These are phyloP conservation scores for Dryomyza anilis DNA, from an alignment of 2,888 invertebrate species.

Conservation along the genomic window DNA sequence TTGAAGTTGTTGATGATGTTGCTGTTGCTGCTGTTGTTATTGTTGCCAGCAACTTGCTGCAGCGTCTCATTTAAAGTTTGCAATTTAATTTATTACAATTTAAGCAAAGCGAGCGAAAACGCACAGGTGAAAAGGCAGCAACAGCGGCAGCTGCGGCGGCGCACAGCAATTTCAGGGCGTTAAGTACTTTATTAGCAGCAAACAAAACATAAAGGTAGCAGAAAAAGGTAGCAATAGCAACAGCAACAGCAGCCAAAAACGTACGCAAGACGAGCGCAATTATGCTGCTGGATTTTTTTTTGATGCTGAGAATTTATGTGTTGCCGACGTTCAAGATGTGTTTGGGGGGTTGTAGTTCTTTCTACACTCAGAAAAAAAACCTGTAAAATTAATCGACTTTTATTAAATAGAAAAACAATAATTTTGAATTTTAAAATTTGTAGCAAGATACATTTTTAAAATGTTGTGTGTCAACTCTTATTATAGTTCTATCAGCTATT, in stretches of 20 bases:
- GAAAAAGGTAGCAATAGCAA: background rate
- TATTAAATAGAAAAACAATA: no score
- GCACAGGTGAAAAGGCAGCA: background rate
- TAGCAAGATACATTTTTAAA: no score
- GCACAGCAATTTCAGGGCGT: conserved; percentile 17
- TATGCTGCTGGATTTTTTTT: background rate
- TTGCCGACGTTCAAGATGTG: conserved; percentile 23
- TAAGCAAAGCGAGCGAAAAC: background rate
- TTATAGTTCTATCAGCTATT: no score
- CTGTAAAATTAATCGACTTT: no score
- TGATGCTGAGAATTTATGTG: conserved; percentile 27
- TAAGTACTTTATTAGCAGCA: conserved; percentile 30
- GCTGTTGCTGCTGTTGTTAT: background rate
- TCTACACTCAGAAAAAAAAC: conserved; percentile 44
- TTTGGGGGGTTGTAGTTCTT: conserved; percentile 1
- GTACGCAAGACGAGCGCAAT: background rate
- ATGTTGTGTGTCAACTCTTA: no score
- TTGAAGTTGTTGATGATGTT: background rate
- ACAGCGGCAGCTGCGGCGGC: background rate
- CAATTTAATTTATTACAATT: conserved; percentile 28
- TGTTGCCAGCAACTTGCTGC: background rate
- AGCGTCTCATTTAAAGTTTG: conserved; percentile 27
- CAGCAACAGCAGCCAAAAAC: background rate
- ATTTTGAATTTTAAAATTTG: no score
- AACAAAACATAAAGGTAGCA: background rate